Evolutionary conservation across 1,140 invertebrate genomes (phyloP).

Genomic region (Streblospio benedicti): DNA sequence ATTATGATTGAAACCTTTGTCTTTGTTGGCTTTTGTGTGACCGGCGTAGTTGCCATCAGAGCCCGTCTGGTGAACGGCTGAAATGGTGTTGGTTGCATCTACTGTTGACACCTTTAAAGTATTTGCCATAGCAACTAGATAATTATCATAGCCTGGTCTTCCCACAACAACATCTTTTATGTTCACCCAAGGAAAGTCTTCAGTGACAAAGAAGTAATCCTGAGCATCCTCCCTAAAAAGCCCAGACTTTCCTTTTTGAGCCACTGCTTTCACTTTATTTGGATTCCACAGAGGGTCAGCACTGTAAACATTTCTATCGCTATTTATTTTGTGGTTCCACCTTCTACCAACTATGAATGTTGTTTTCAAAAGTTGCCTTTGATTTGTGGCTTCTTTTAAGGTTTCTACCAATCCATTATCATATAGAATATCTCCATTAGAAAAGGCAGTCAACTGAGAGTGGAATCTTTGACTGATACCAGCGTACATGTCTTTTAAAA

Average conservation of each 20-base stretch:
- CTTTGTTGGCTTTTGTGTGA: no score
- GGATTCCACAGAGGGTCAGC: background rate
- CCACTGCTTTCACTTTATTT: background rate
- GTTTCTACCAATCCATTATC: background rate
- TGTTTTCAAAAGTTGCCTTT: background rate
- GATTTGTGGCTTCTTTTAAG: background rate
- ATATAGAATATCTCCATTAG: slow-evolving; percentile 12
- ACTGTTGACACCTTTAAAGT: background rate
- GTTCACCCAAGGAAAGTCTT: slow-evolving; percentile 7
- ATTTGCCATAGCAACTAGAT: slow-evolving; percentile 5
- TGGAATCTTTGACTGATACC: background rate
- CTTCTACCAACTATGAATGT: slow-evolving; percentile 2
- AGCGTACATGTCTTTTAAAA: slow-evolving; percentile 6
- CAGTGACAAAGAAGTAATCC: slow-evolving; percentile 14
- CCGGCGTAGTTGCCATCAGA: slow-evolving; percentile 1
- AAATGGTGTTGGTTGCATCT: slow-evolving; percentile 7
- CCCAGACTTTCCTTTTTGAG: background rate
- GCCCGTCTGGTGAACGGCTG: slow-evolving; percentile 9
- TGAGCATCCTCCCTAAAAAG: background rate
- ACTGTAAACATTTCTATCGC: no score
- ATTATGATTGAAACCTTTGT: no score
- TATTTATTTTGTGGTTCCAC: background rate
- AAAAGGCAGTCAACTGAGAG: slow-evolving; percentile 7
- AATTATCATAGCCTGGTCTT: slow-evolving; percentile 11
- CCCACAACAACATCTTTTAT: slow-evolving; percentile 13